Conservation (phyloP, 2,888 invertebrate species). For the Meta bourneti region DNA sequence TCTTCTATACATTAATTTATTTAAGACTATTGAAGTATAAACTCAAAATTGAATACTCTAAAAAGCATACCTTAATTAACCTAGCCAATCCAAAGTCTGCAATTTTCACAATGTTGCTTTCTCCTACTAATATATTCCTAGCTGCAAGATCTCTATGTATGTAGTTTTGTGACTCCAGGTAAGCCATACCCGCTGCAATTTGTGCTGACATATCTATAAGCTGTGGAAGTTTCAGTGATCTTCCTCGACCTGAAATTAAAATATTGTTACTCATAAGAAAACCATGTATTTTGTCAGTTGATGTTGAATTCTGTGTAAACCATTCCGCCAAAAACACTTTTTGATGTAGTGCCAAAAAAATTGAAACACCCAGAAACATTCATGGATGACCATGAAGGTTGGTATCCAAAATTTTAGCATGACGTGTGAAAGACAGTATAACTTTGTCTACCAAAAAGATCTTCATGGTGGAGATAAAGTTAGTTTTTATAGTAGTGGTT, state of each 20-base stretch:
- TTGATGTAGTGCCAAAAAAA: background rate
- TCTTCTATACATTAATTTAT: too few species aligned
- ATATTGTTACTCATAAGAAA: background rate
- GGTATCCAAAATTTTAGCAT: too few species aligned
- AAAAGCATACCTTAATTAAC: constrained; percentile 86
- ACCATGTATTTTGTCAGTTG: background rate
- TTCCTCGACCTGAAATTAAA: constrained; percentile 83
- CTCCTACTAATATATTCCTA: constrained; percentile 97
- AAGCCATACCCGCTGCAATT: constrained; percentile 99
- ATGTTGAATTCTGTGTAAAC: background rate
- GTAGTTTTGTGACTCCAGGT: constrained; percentile 98
- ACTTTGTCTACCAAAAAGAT: too few species aligned
- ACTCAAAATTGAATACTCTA: background rate
- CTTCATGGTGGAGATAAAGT: too few species aligned
- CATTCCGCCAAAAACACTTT: background rate
- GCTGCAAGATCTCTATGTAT: constrained; percentile 99
- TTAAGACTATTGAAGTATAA: too few species aligned
- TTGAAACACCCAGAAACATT: background rate
- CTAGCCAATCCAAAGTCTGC: constrained; percentile 99
- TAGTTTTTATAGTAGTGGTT: too few species aligned
- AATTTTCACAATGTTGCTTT: constrained; percentile 97
- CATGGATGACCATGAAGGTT: too few species aligned
- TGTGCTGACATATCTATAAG: constrained; percentile 99
- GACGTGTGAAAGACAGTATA: too few species aligned
- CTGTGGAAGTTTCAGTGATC: constrained; percentile 93